Conservation (phyloP, 2,888 invertebrate genomes). For the Hydrotaea cyrtoneurina region DNA sequence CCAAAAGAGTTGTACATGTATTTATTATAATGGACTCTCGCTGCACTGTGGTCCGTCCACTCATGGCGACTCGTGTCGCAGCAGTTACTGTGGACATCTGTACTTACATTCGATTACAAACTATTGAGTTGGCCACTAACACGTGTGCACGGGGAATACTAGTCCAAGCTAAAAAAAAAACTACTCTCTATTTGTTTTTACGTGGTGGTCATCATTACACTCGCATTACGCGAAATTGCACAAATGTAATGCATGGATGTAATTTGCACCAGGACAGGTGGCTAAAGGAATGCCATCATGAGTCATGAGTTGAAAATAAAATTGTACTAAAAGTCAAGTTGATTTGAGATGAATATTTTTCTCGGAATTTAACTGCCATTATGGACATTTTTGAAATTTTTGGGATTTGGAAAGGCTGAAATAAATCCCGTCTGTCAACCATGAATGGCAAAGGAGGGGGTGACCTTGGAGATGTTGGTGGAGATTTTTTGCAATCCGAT, state of each 20-base stretch:
- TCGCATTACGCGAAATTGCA: conserved; percentile 7
- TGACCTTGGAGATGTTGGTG: too few relatives aligned
- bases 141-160: background rate
- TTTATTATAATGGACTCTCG: conserved; percentile 36
- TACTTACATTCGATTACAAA: background rate
- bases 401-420: too few relatives aligned
- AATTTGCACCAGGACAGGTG: background rate
- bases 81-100: too few relatives aligned
- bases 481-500: too few relatives aligned
- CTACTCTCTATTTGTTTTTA: conserved; percentile 23
- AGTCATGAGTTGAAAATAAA: background rate
- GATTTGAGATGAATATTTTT: too few relatives aligned
- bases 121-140: background rate
- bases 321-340: too few relatives aligned
- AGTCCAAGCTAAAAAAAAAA: background rate
- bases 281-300: conserved; percentile 9
- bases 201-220: conserved; percentile 10
- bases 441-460: too few relatives aligned
- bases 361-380: too few relatives aligned
- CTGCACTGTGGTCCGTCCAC: too few relatives aligned
- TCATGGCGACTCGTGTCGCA: too few relatives aligned
- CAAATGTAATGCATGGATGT: conserved; percentile 8
- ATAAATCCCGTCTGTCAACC: too few relatives aligned
- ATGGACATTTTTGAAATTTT: too few relatives aligned
- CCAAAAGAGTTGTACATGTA: background rate